Percentiles rank a stretch among this genome's conserved stretches.
Evolutionary conservation across 2,888 invertebrate species (phyloP).

Genomic region (Rotaria macrura): DNA sequence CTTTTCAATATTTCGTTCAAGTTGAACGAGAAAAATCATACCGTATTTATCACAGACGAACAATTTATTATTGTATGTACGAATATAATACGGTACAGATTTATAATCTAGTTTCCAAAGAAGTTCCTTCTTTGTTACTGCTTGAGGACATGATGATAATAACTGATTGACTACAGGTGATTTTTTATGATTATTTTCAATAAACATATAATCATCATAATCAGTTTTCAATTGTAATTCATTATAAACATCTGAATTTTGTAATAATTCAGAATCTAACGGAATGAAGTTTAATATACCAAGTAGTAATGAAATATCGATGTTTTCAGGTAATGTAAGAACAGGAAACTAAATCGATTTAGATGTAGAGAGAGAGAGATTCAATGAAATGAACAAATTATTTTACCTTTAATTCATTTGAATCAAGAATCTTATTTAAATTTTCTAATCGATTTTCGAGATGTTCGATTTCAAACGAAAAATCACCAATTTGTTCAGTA

Average conservation of each 20-base stretch:
- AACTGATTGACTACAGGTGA: neutral
- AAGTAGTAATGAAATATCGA: neutral
- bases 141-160: neutral
- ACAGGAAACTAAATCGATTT: neutral
- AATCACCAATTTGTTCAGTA: neutral
- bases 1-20: too few relatives aligned
- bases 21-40: neutral
- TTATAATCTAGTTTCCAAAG: neutral
- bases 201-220: neutral
- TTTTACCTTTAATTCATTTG: neutral
- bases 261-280: neutral
- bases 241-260: neutral
- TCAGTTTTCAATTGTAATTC: neutral
- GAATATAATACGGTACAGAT: neutral
- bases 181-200: neutral
- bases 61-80: neutral
- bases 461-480: constrained; percentile 2
- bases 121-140: neutral
- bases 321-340: neutral
- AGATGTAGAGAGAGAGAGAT: too few relatives aligned
- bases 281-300: neutral
- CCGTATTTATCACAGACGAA: neutral
- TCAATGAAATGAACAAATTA: neutral
- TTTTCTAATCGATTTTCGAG: neutral
- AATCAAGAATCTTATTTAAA: neutral